Evolutionary conservation across 2,113 vertebrate genomes (phyloP).

Genomic region (Numenius arquata): DNA sequence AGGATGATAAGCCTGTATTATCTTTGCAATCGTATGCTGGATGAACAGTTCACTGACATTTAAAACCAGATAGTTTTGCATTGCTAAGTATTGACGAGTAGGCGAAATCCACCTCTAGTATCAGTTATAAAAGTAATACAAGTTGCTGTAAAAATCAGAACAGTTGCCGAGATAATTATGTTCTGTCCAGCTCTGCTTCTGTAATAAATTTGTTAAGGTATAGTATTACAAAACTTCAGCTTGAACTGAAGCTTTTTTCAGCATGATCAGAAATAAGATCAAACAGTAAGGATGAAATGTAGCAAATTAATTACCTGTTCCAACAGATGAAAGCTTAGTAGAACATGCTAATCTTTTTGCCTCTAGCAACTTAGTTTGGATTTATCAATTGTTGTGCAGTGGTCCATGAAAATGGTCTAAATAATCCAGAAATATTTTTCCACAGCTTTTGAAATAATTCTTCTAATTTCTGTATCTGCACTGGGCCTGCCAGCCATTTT

Average conservation of each 20-base stretch:
- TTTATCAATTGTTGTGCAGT: background rate
- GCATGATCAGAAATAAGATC: background rate
- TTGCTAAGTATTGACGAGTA: background rate
- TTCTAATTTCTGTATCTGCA: background rate
- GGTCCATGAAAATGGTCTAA: slow-evolving; percentile 13
- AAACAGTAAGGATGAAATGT: background rate
- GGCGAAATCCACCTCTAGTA: background rate
- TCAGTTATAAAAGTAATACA: background rate
- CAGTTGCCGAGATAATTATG: background rate
- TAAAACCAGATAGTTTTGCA: background rate
- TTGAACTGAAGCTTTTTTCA: background rate
- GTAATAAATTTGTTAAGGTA: background rate
- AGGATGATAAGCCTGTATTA: background rate
- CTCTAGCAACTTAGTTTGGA: background rate
- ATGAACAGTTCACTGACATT: background rate
- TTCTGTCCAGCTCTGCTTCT: background rate
- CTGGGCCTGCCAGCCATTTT: background rate
- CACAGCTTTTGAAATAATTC: background rate
- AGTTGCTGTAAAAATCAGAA: background rate
- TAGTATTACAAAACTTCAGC: background rate
- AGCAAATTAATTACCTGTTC: background rate
- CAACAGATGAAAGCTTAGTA: background rate
- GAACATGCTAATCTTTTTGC: background rate
- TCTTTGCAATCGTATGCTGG: background rate
- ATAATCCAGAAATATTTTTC: background rate